These are phyloP conservation scores for Ceraclea dissimilis DNA, from an alignment of 2,888 invertebrate genomes.

Conservation along the genomic window DNA sequence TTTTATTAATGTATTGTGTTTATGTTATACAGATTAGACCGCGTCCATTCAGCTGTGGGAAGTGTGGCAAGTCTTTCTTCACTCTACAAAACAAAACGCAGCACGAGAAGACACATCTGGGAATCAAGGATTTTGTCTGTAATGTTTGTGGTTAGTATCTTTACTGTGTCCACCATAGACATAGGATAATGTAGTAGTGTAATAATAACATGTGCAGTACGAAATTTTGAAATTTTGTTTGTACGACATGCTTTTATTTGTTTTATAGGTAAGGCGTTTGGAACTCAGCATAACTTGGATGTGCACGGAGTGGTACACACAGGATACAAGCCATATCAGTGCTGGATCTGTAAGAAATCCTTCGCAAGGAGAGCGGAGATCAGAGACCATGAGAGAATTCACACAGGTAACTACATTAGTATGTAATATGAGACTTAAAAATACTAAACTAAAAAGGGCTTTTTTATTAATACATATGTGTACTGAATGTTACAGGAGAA, in stretches of 20 bases:
- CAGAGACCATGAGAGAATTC: slow-evolving; percentile 71
- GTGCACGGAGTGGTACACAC: slow-evolving; percentile 76
- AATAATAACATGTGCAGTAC: background rate
- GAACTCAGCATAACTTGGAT: slow-evolving; percentile 67
- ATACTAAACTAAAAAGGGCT: too few species aligned
- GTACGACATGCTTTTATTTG: background rate
- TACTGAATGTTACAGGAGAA: slow-evolving; percentile 46
- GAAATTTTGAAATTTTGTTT: background rate
- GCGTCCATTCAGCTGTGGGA: slow-evolving; percentile 58
- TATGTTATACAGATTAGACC: slow-evolving; percentile 55
- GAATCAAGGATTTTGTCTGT: slow-evolving; percentile 62
- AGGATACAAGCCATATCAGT: slow-evolving; percentile 63
- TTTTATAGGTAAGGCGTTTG: slow-evolving; percentile 60
- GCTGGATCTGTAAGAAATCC: slow-evolving; percentile 60
- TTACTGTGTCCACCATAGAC: too few species aligned
- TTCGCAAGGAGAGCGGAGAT: slow-evolving; percentile 73
- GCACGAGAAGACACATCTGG: slow-evolving; percentile 67
- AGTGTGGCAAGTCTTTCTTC: slow-evolving; percentile 66
- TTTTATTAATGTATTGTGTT: too few species aligned
- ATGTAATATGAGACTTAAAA: background rate
- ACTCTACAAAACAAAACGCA: slow-evolving; percentile 70
- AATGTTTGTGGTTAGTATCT: slow-evolving; percentile 55
- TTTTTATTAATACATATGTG: too few species aligned
- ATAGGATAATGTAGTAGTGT: background rate
- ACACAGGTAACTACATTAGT: slow-evolving; percentile 49